Base-by-base conservation (phyloP, 2,797 vertebrate genomes). In the Ceryle rudis region DNA sequence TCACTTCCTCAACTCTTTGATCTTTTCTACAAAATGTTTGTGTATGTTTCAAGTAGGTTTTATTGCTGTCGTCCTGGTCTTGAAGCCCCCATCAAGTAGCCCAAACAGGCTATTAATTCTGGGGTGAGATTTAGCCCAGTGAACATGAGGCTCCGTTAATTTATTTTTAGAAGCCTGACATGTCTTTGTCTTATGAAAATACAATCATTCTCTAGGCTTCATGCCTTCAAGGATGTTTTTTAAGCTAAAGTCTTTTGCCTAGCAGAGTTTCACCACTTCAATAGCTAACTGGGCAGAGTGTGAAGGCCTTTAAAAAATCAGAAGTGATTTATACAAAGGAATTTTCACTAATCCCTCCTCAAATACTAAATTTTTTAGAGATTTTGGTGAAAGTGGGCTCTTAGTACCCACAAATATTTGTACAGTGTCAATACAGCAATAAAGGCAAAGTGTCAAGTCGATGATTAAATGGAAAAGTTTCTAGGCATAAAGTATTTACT, bases 331-430 rank as follows among this genome's bases (percentile, higher is more conserved):
- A 93, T 95, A 61, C 35, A 84, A 72, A 91, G 54, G 26, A 26
- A 81, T 83, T 90, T 91, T 75, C 61, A 61, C n/a, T 87, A 94
- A 70, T 90, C 54, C 41, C 22, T 77, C 33, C 33, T 79, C 81
- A 87, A 93, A 22, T 20, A 46, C 15, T 51, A 11, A 16, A 17
- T 64, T 91, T 90, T 69, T 89, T 35, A 93, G 87, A 58, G 17
- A 75, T 14, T 17, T 74, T 42, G 35, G 25, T 93, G 62, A 81
- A 94, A 94, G 58, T 77, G 89, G 88, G 42, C 61, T 64, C 77
- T 95, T 94, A 69, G 6, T 88, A 72, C 10, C 8, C 39, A 88
- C 62, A 84, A 91, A 67, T 93, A 92, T 91, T 94, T 89, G 23
- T 83, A 83, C 85, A 58, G 25, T 8, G 35, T 89, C 55, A 62